Base-by-base conservation (phyloP, 1,140 invertebrate species). In the Agraylea sexmaculata region DNA sequence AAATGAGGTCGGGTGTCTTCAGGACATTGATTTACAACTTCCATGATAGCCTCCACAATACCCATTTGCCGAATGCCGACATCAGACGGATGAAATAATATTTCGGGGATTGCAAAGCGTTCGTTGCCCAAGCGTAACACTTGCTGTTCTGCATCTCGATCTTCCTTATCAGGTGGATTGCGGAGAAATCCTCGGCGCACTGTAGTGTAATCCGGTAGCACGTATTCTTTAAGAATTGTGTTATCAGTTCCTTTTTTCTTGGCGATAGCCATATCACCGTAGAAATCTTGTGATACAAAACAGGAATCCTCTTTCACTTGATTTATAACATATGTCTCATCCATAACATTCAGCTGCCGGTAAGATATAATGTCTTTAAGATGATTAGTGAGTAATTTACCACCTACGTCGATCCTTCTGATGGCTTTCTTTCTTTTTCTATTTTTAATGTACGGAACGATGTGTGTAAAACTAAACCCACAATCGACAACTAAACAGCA, bases 251-350 rank as follows among this genome's bases (percentile, higher is more conserved):
- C 68, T 58, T 75, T 75, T 34, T 66, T 68, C 58, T 75, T 76
- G 4, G 87, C 78, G 35, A 73, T 77, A 27, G 76, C 70, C 78
- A 99, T 86, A 45, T 96, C 90, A 12, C 66, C 63, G 53, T 77
- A 78, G 54, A 95, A 92, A 55, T 97, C 72, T 50, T 75, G 70
- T 1, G 91, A 85, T 0, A 99, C 89, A 69, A 83, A 99, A 57
- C 94, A 99, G 0, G 84, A 78, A 60, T 99, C 94, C 67, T 99
- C 96, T 62, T 99, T 99, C 1, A 87, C 83, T 66, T 99, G 92
- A 64, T 99, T 99, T 7, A 99, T 92, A 1, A 99, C 91, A 66
- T 91, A 94, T 0, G 93, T 97, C 65, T 99, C 96, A 59, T 99
- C 94, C 87, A 97, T 92, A 0, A 99, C 92, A 71, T 99, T 88